Base-by-base conservation (phyloP, 2,797 vertebrate genomes). In the Propithecus deckenii region DNA sequence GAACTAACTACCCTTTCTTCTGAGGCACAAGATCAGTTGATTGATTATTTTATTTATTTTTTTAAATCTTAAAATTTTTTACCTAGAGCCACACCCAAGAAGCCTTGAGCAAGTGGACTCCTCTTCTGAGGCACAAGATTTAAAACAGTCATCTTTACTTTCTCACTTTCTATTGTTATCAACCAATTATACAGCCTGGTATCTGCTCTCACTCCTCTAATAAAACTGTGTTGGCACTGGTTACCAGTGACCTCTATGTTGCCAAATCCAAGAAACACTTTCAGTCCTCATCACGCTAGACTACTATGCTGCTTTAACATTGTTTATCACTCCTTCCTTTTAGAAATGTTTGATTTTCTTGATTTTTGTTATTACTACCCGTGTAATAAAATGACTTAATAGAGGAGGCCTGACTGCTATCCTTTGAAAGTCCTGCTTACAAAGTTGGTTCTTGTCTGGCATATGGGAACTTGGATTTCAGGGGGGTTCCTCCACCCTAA, bases 351-450 rank as follows among this genome's bases (percentile, higher is more conserved):
- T n/a, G 32, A 25, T 76, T 86, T 95, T 91, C 89, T 63, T 71
- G 43, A 71, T 81, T 89, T 89, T 50, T 81, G 14, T 86, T 46
- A 88, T 61, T 67, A 85, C 50, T 32, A 81, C 69, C 30, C 4
- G 17, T 72, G 13, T 78, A 86, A 79, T 52, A 20, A 83, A 78
- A 79, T 88, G 41, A 94, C 71, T 89, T 90, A 97, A 91, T n/a
- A 83, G 0, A 50, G 46, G 43, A 86, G 59, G n/a, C 10, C 67
- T 81, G 59, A 52, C 7, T 88, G 65, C 83, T 93, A 28, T 32
- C 20, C n/a, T 89, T 89, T 86, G 59, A 88, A 89, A 89, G 61
- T 0, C 10, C 30, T 59, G 17, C 48, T 87, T 78, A 50, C 20
- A 79, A 84, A 55, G 23, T 12, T 71, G 18, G 55, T 71, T 25